Conservation (phyloP, 64 coral and sea anemone genomes). For the Dendronephthya gigantea region DNA sequence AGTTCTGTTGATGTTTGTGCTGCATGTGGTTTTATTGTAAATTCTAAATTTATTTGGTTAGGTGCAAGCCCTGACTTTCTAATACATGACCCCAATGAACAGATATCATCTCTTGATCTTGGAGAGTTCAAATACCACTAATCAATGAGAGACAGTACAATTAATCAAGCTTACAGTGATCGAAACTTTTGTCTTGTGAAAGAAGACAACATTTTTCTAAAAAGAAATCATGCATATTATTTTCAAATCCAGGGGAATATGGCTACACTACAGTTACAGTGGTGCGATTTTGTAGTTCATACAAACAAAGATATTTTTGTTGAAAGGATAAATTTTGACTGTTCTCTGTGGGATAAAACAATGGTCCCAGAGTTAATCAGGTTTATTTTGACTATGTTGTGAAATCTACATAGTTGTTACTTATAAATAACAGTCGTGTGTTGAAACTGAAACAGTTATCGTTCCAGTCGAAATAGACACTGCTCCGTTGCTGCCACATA, state of each 20-base stretch:
- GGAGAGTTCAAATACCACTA: slow-evolving; percentile 40
- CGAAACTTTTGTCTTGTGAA: background rate
- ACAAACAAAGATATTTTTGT: too few species aligned
- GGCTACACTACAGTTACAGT: too few species aligned
- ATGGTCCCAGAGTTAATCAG: background rate
- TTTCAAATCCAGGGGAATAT: too few species aligned
- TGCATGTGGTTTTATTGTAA: too few species aligned
- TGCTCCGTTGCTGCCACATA: too few species aligned
- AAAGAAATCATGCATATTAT: slow-evolving; percentile 2
- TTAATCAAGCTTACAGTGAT: background rate
- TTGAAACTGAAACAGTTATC: background rate
- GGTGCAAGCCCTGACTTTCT: too few species aligned
- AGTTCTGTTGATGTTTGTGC: too few species aligned
- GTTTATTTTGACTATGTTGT: background rate
- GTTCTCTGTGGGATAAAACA: background rate
- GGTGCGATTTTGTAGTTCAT: too few species aligned
- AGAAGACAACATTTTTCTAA: background rate
- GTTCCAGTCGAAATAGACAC: too few species aligned
- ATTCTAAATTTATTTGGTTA: too few species aligned
- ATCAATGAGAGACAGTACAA: background rate
- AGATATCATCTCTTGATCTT: slow-evolving; percentile 6
- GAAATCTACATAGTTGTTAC: background rate
- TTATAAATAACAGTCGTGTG: background rate
- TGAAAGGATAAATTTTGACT: too few species aligned
- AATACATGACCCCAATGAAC: too few species aligned